Evolutionary conservation across 2,797 vertebrate genomes (phyloP).

Genomic region (Onychomys torridus): DNA sequence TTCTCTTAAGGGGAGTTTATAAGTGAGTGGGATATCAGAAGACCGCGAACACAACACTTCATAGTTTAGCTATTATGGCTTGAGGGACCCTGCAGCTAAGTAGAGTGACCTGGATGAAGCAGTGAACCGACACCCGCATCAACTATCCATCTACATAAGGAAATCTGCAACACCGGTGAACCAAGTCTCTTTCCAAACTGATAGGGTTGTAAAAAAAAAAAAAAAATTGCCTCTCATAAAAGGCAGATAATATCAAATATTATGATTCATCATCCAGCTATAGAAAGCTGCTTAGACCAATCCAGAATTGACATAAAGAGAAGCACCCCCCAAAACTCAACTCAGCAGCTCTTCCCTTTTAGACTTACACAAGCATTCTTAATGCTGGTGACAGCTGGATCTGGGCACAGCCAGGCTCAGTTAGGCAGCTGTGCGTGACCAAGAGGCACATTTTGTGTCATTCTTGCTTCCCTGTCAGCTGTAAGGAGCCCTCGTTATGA

Average conservation of each 20-base stretch:
- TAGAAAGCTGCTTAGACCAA: conserved; percentile 22
- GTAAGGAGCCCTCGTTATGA: conserved; percentile 15
- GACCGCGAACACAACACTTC: not conserved
- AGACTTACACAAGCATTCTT: not conserved
- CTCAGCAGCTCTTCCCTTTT: not conserved
- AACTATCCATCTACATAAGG: conserved; percentile 30
- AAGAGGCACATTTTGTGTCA: not conserved
- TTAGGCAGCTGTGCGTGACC: not conserved
- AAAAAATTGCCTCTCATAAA: conserved; percentile 17
- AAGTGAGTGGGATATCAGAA: not conserved
- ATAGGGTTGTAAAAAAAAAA: conserved; percentile 30
- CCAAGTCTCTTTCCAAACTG: not conserved
- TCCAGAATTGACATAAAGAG: conserved; percentile 25
- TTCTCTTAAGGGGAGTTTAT: not conserved
- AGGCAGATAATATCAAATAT: not conserved
- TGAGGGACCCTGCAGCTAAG: not conserved
- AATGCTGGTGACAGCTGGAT: not conserved
- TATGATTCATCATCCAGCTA: conserved; percentile 19
- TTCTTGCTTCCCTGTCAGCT: not conserved
- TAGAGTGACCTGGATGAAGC: not conserved
- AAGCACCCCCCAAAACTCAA: not conserved
- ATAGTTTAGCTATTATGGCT: not conserved
- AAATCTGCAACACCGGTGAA: conserved; percentile 1
- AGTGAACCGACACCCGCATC: not conserved
- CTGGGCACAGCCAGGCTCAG: not conserved